Evolutionary conservation across 1,140 invertebrate species (phyloP).

Genomic region (Lasioglossum baleicum): DNA sequence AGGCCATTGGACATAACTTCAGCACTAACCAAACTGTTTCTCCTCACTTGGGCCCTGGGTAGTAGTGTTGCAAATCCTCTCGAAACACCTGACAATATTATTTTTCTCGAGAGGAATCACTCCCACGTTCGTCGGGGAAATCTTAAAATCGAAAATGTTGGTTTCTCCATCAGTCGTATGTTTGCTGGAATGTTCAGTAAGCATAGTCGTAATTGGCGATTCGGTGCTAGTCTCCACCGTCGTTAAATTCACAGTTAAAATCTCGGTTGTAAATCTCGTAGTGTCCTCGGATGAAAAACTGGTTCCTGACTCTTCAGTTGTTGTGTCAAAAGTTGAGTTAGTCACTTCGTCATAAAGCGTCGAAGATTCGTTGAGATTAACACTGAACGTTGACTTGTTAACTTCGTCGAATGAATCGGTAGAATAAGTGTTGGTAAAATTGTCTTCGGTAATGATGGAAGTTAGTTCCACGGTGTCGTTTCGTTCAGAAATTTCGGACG

Average conservation of each 20-base stretch:
- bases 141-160: neutral
- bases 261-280: neutral
- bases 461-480: neutral
- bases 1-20: neutral
- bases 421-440: neutral
- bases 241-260: neutral
- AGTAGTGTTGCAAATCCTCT: slow-evolving; percentile 55
- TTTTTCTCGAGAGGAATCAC: neutral
- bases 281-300: neutral
- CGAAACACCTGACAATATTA: slow-evolving; percentile 59
- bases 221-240: neutral
- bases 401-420: neutral
- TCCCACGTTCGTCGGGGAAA: neutral
- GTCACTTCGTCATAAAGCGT: neutral
- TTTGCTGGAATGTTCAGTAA: too few relatives aligned
- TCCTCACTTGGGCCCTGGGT: slow-evolving; percentile 27
- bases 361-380: neutral
- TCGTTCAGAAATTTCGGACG: neutral
- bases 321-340: neutral
- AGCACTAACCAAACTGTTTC: neutral
- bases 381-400: neutral
- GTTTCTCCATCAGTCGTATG: neutral
- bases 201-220: neutral
- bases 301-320: neutral
- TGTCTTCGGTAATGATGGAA: neutral